phyloP scores from a whole-genome alignment of 2,113 vertebrate genomes.

The Gymnarchus niloticus region DNA sequence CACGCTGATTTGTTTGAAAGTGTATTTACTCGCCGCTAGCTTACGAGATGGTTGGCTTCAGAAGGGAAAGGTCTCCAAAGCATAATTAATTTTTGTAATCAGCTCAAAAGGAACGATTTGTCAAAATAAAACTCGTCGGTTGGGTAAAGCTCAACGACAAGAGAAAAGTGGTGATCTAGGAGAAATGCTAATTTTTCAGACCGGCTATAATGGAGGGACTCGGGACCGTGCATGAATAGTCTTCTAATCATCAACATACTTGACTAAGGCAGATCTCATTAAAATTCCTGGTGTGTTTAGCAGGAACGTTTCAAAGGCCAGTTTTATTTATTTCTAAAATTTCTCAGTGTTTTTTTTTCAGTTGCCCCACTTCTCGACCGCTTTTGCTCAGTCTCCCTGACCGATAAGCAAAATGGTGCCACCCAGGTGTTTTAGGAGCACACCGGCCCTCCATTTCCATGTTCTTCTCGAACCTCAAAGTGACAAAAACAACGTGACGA shows the following conservation, averaged over 20 bases:
- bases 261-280: conserved; percentile 63
- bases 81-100: conserved; percentile 4
- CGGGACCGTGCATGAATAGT: conserved; percentile 61
- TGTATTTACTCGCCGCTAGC: background rate
- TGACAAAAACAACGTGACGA: conserved; percentile 1
- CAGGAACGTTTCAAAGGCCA: conserved; percentile 57
- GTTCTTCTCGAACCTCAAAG: conserved; percentile 11
- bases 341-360: conserved; percentile 46
- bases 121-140: conserved; percentile 1
- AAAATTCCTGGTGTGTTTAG: conserved; percentile 64
- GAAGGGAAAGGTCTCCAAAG: background rate
- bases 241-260: conserved; percentile 66
- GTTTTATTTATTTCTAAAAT: conserved; percentile 53
- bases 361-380: conserved; percentile 41
- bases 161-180: no score
- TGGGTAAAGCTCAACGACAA: background rate
- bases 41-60: no score
- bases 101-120: conserved; percentile 3
- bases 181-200: conserved; percentile 47
- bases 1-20: background rate
- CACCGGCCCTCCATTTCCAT: background rate
- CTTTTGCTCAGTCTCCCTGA: no score
- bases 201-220: conserved; percentile 62
- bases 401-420: background rate
- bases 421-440: background rate